Base-by-base conservation (phyloP, 1,140 invertebrate species). In the Rhagoletis zephyria region DNA sequence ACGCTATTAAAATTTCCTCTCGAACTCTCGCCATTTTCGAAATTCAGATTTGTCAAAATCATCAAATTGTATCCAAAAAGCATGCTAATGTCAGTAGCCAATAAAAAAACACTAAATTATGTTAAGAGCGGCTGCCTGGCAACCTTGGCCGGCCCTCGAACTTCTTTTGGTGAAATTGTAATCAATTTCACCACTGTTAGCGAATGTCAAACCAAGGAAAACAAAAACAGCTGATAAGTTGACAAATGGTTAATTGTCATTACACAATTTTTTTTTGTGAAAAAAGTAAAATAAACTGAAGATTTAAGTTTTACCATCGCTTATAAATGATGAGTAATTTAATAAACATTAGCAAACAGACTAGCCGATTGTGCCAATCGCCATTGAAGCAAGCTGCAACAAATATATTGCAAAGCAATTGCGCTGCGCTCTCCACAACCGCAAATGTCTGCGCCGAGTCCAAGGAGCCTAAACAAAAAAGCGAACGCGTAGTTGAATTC, bases 401-500 rank as follows among this genome's bases (percentile, higher is more conserved):
- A 45, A 51, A 51, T 10, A 40, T 65, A n/a, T 65, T 87, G 16
- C 12, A 87, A 51, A 56, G 1, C 45, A 77, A 87, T 86, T 90
- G 59, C 87, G 89, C 88, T 90, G 85, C 70, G 61, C 89, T 40
- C 90, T 90, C 2, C 90, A 89, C 12, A 90, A 89, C 88, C 88
- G 67, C 86, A 77, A 60, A 88, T 87, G 89, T 87, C 63, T 65
- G 87, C 64, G 63, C 30, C 64, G 85, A 85, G 14, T 59, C 81
- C 51, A 88, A 77, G 85, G 63, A 19, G 40, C 85, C 40, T 1
- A 88, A 88, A 64, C 48, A 64, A 7, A 88, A 88, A 7, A 89
- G 91, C 45, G 90, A 90, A 77, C 91, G 91, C 40, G 87, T 93
- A 10, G 87, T 93, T 89, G 95, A 95, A 90, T 95, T 95, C 89